Evolutionary conservation across 2,888 invertebrate species (phyloP).

Genomic region (Lamellibrachia satsuma): DNA sequence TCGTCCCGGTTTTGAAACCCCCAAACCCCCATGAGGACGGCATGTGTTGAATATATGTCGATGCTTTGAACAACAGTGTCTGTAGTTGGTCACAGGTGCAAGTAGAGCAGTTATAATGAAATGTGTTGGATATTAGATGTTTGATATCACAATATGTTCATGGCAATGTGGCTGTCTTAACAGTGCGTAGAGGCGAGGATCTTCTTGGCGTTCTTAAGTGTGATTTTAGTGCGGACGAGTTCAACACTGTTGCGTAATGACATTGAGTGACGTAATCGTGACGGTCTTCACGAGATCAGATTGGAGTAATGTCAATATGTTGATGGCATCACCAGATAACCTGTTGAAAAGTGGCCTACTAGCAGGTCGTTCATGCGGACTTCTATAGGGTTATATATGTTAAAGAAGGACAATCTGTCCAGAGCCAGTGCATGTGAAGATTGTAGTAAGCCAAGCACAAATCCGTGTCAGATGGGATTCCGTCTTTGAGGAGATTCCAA

Average conservation of each 20-base stretch:
- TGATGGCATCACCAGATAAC: neutral
- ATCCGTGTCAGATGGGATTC: neutral
- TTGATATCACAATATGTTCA: neutral
- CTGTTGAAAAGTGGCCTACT: too few species aligned
- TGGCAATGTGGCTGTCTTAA: neutral
- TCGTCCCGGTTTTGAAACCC: neutral
- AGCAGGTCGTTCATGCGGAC: neutral
- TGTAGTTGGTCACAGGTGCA: neutral
- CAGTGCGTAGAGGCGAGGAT: neutral
- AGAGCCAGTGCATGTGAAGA: too few species aligned
- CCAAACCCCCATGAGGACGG: too few species aligned
- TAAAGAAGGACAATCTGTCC: neutral
- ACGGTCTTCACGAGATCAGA: neutral
- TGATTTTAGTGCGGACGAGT: neutral
- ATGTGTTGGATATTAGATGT: neutral
- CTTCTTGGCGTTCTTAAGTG: neutral
- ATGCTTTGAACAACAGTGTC: too few species aligned
- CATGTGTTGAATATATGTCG: too few species aligned
- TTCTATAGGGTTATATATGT: neutral
- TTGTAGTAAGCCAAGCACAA: neutral
- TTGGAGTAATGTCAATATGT: neutral
- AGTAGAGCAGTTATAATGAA: neutral
- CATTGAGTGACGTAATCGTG: neutral
- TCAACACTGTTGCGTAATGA: neutral
- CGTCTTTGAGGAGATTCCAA: neutral